Percentiles rank a stretch among this genome's conserved stretches.
These are phyloP conservation scores for Brachypalpus laphriformis DNA, from an alignment of 2,888 invertebrate species.

Conservation along the genomic window DNA sequence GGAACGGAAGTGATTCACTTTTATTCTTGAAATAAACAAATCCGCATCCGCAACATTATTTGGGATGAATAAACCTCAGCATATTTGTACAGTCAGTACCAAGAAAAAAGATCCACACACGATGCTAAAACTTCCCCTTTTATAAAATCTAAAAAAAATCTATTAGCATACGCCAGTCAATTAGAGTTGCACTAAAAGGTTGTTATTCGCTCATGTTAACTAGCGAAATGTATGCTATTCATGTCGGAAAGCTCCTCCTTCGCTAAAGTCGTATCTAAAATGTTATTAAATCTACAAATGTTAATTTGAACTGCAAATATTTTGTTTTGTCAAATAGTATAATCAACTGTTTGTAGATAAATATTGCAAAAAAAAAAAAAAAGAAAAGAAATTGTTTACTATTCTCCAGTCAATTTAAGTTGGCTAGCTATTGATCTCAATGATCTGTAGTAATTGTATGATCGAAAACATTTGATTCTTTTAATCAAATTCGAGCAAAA, in stretches of 20 bases:
- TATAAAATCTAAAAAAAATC: not conserved
- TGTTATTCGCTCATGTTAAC: not conserved
- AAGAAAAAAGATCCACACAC: not conserved
- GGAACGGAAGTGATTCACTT: too few relatives aligned
- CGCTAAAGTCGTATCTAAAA: not conserved
- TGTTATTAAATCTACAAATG: not conserved
- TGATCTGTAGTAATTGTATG: too few relatives aligned
- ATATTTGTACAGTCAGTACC: not conserved
- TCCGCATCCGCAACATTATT: too few relatives aligned
- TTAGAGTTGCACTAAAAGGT: slow-evolving; percentile 24
- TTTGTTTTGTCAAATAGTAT: not conserved
- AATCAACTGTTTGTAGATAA: too few relatives aligned
- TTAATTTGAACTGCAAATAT: not conserved
- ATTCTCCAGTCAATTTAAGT: not conserved
- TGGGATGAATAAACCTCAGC: not conserved
- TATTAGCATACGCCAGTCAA: slow-evolving; percentile 7
- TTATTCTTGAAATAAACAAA: too few relatives aligned
- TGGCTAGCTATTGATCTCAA: not conserved
- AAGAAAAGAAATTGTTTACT: not conserved
- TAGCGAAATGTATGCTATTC: not conserved
- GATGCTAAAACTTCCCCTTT: not conserved
- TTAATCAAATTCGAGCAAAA: not conserved
- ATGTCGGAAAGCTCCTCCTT: not conserved
- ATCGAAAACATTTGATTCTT: not conserved
- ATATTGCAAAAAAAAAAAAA: not conserved